phyloP scores from a whole-genome alignment of 2,113 vertebrate genomes.

The Silurus glanis region DNA sequence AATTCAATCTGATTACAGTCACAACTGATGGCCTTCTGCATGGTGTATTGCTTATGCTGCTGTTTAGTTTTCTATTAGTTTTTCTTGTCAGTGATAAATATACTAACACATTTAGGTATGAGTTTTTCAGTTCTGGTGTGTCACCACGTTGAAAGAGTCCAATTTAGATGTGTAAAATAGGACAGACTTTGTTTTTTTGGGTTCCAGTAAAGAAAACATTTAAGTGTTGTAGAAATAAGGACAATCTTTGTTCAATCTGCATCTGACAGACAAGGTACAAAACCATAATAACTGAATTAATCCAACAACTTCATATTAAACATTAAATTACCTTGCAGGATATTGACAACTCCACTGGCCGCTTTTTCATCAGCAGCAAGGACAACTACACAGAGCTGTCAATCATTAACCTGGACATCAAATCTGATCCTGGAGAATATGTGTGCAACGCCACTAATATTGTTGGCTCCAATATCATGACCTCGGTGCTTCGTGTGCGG shows the following conservation, averaged over 20 bases:
- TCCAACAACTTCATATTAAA: neutral
- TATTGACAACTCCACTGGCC: slow-evolving; percentile 81
- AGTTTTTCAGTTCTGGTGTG: neutral
- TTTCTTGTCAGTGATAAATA: neutral
- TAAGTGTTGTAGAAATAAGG: neutral
- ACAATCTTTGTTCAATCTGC: neutral
- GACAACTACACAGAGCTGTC: slow-evolving; percentile 92
- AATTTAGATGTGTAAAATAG: neutral
- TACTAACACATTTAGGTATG: neutral
- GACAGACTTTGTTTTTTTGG: neutral
- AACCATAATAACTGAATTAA: neutral
- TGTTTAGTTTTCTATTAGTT: neutral
- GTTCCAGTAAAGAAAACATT: neutral
- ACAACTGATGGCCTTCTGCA: neutral
- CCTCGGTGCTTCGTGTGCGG: slow-evolving; percentile 89
- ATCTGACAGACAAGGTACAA: neutral
- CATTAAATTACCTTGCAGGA: slow-evolving; percentile 68
- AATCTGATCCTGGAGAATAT: slow-evolving; percentile 87
- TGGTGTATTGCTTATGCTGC: neutral
- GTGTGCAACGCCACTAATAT: slow-evolving; percentile 91
- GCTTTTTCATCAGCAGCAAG: slow-evolving; percentile 85
- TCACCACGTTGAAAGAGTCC: neutral
- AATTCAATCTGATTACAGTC: neutral
- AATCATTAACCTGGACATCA: slow-evolving; percentile 86
- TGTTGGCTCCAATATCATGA: slow-evolving; percentile 70